Conservation (phyloP, 2,113 vertebrate species). For the Oceanodroma tethys region DNA sequence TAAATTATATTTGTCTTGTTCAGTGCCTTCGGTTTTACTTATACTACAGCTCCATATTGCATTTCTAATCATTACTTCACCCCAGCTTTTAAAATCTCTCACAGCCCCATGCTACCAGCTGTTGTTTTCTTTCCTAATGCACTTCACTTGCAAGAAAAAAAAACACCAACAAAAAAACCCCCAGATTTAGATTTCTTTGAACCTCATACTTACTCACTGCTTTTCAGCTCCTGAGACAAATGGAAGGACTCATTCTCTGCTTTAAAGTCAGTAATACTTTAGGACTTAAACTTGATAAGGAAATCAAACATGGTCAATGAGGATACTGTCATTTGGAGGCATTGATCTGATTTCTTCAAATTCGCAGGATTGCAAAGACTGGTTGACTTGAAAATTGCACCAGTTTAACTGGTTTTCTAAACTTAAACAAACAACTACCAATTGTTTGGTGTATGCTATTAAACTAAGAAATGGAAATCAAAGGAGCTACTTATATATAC, state of each 20-base stretch:
- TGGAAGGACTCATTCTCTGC: background rate
- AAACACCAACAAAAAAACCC: background rate
- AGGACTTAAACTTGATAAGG: background rate
- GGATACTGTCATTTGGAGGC: background rate
- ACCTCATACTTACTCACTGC: conserved; percentile 17
- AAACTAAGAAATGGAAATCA: background rate
- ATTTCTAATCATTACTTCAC: conserved; percentile 68
- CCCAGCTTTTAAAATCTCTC: conserved; percentile 56
- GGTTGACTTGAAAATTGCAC: background rate
- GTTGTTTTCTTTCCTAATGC: conserved; percentile 69
- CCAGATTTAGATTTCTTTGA: conserved; percentile 29
- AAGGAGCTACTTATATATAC: background rate
- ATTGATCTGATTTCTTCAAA: background rate
- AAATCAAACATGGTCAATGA: background rate
- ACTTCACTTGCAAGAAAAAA: conserved; percentile 54
- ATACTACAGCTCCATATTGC: conserved; percentile 30
- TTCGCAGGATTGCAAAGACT: background rate
- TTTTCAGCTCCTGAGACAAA: conserved; percentile 43
- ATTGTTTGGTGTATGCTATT: background rate
- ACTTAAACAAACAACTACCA: background rate
- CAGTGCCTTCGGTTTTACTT: conserved; percentile 9
- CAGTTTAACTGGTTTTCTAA: background rate
- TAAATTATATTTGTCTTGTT: conserved; percentile 45
- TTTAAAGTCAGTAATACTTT: background rate
- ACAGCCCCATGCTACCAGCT: conserved; percentile 64